Evolutionary conservation across 1,140 invertebrate species (phyloP).

Genomic region (Chelonus insularis): DNA sequence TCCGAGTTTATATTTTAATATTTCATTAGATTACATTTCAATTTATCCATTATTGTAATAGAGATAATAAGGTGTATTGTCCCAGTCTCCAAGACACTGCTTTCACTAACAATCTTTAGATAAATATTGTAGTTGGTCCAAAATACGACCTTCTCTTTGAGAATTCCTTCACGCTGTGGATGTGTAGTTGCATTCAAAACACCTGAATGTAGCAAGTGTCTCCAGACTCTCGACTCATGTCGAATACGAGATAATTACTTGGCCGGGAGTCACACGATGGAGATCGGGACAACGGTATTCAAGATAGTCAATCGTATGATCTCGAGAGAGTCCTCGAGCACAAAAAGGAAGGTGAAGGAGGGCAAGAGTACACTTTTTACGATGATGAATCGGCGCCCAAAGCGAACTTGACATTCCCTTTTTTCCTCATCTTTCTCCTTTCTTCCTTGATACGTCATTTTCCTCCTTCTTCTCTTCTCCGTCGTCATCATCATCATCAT

Average conservation of each 20-base stretch:
- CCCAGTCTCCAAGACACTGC: too few relatives aligned
- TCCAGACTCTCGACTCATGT: constrained; percentile 7
- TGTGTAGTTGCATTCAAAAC: too few relatives aligned
- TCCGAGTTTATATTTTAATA: too few relatives aligned
- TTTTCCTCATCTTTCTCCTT: background rate
- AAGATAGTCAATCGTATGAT: constrained; percentile 18
- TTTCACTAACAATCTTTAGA: too few relatives aligned
- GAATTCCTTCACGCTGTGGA: too few relatives aligned
- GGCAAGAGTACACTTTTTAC: constrained; percentile 12
- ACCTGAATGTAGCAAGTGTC: background rate
- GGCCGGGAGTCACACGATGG: constrained; percentile 16
- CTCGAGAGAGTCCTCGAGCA: constrained; percentile 1
- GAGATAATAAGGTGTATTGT: too few relatives aligned
- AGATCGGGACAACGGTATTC: constrained; percentile 16
- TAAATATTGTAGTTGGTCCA: too few relatives aligned
- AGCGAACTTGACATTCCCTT: constrained; percentile 15
- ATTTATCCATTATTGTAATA: too few relatives aligned
- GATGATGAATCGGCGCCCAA: constrained; percentile 23
- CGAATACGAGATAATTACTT: constrained; percentile 20
- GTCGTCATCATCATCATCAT: background rate
- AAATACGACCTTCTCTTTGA: too few relatives aligned
- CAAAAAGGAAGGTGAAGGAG: constrained; percentile 12
- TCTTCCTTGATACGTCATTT: background rate
- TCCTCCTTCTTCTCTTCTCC: background rate
- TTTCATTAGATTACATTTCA: too few relatives aligned